phyloP scores from a whole-genome alignment of 1,140 invertebrate species.

The Campodea augens region DNA sequence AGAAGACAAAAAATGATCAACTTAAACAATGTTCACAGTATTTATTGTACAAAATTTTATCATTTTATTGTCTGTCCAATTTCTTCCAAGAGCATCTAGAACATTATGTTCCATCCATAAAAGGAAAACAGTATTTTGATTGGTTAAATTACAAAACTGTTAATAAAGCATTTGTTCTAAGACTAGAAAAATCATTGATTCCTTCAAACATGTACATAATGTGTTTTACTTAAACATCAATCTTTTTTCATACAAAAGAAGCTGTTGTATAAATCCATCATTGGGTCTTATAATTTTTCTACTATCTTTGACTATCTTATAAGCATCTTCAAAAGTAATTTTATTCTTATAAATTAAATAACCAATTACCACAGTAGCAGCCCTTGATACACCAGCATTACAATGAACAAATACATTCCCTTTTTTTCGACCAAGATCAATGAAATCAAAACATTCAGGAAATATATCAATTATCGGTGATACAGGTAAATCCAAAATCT shows the following conservation, averaged over 20 bases:
- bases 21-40: too few species aligned
- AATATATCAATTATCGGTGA: constrained; percentile 12
- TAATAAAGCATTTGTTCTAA: too few species aligned
- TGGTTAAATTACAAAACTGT: too few species aligned
- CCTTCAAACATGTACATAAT: too few species aligned
- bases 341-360: constrained; percentile 29
- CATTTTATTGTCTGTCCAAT: too few species aligned
- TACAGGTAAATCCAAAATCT: constrained; percentile 19
- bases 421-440: constrained; percentile 17
- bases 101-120: too few species aligned
- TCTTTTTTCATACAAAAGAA: constrained; percentile 20
- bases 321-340: constrained; percentile 23
- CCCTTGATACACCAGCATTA: constrained; percentile 32
- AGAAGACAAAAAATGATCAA: too few species aligned
- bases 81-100: too few species aligned
- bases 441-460: constrained; percentile 18
- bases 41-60: too few species aligned
- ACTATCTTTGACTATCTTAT: constrained; percentile 19
- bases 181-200: too few species aligned
- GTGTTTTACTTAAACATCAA: too few species aligned
- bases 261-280: constrained; percentile 23
- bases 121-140: too few species aligned
- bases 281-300: constrained; percentile 22
- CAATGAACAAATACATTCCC: constrained; percentile 35
- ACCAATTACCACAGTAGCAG: constrained; percentile 29